phyloP scores from a whole-genome alignment of 2,888 invertebrate species.

The Bombylius major region DNA sequence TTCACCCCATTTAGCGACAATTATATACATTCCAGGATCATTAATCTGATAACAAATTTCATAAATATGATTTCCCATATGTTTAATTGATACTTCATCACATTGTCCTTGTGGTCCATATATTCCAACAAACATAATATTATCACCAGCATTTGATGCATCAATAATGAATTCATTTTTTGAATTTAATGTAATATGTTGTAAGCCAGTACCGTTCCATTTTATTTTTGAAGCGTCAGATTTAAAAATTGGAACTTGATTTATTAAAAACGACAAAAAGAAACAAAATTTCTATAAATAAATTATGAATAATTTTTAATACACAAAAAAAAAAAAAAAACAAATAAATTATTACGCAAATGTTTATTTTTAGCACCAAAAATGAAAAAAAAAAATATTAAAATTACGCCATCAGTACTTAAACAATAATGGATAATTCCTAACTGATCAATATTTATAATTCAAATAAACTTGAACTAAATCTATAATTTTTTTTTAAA shows the following conservation, averaged over 20 bases:
- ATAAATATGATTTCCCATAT: conserved; percentile 80
- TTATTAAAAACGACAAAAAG: neutral
- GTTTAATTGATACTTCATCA: conserved; percentile 88
- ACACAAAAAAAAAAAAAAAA: too few species aligned
- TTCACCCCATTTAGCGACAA: conserved; percentile 93
- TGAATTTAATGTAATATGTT: conserved; percentile 24
- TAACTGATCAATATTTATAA: too few species aligned
- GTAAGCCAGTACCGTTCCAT: conserved; percentile 26
- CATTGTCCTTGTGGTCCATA: conserved; percentile 93
- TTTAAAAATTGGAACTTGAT: conserved; percentile 22
- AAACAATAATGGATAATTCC: too few species aligned
- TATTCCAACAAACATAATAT: conserved; percentile 89
- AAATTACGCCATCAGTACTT: too few species aligned
- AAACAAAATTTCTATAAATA: too few species aligned
- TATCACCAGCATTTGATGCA: conserved; percentile 51
- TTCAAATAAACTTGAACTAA: too few species aligned
- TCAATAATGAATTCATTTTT: conserved; percentile 33
- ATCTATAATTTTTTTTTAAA: too few species aligned
- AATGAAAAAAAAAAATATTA: too few species aligned
- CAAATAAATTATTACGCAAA: too few species aligned
- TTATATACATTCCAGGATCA: conserved; percentile 84
- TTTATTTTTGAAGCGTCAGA: conserved; percentile 29
- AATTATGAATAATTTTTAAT: too few species aligned
- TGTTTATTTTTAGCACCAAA: too few species aligned
- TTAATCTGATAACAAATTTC: conserved; percentile 81